A percentile compares a stretch with the other conserved stretches of the same genome.
Conservation (phyloP, 2,888 invertebrate species). For the Lasioglossum figueresi region DNA sequence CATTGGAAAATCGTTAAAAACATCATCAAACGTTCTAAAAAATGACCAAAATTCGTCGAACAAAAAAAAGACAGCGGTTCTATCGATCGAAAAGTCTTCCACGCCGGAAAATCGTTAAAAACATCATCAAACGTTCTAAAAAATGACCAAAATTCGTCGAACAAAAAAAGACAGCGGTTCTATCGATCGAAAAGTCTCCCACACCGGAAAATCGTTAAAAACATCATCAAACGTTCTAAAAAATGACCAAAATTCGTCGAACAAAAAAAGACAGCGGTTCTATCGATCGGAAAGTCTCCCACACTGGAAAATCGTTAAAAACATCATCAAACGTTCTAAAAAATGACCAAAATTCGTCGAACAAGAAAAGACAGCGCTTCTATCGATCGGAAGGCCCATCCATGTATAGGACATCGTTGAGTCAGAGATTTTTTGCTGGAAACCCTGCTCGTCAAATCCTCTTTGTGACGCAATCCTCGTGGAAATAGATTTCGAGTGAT, state of each 20-base stretch:
- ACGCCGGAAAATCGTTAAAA: neutral
- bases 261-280: neutral
- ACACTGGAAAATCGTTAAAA: neutral
- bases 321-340: neutral
- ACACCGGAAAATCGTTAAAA: neutral
- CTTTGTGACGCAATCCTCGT: conserved; percentile 14
- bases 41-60: neutral
- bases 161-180: neutral
- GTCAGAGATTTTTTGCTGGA: conserved; percentile 30
- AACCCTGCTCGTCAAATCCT: conserved; percentile 8
- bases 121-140: neutral
- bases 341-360: neutral
- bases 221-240: neutral
- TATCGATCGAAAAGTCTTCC: no score
- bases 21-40: no score
- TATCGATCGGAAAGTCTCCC: neutral
- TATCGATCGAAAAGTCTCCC: neutral
- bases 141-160: neutral
- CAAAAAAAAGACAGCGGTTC: neutral
- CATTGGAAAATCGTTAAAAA: no score
- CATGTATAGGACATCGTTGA: conserved; percentile 31
- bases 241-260: neutral
- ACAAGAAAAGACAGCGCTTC: neutral
- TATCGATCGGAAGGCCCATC: neutral
- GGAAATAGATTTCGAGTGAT: conserved; percentile 18